Evolutionary conservation across 2,113 vertebrate genomes (phyloP).

Genomic region (Chlorocebus sabaeus): DNA sequence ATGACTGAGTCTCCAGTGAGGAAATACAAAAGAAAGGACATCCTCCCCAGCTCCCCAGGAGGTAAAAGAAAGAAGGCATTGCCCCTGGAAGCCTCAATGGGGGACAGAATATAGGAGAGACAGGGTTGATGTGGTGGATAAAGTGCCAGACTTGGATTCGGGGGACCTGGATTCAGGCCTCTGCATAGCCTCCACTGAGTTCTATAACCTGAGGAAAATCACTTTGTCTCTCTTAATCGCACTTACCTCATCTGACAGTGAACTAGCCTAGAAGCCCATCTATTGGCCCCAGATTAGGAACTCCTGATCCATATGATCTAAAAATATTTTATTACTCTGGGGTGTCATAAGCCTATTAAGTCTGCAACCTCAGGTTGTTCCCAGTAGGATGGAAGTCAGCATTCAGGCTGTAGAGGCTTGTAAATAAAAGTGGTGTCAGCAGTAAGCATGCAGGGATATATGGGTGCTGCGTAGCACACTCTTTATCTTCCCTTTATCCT

Average conservation of each 20-base stretch:
- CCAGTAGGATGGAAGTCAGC: not conserved
- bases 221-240: not conserved
- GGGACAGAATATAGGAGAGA: not conserved
- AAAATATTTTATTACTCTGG: slow-evolving; percentile 17
- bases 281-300: not conserved
- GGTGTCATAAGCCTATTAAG: not conserved
- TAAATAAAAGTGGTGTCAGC: not conserved
- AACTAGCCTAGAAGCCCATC: not conserved
- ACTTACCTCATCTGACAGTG: not conserved
- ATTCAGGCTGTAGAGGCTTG: not conserved
- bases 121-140: fast-evolving
- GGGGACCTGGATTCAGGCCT: not conserved
- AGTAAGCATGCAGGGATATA: fast-evolving
- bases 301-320: not conserved
- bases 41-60: not conserved
- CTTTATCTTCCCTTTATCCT: not conserved
- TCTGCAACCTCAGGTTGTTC: not conserved
- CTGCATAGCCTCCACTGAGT: not conserved
- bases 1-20: not conserved
- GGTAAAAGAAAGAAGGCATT: not conserved
- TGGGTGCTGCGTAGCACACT: not conserved
- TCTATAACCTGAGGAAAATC: not conserved
- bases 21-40: not conserved
- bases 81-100: not conserved
- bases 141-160: not conserved